Evolutionary conservation across 2,888 invertebrate genomes (phyloP).

Genomic region (Pristionchus entomophagus): DNA sequence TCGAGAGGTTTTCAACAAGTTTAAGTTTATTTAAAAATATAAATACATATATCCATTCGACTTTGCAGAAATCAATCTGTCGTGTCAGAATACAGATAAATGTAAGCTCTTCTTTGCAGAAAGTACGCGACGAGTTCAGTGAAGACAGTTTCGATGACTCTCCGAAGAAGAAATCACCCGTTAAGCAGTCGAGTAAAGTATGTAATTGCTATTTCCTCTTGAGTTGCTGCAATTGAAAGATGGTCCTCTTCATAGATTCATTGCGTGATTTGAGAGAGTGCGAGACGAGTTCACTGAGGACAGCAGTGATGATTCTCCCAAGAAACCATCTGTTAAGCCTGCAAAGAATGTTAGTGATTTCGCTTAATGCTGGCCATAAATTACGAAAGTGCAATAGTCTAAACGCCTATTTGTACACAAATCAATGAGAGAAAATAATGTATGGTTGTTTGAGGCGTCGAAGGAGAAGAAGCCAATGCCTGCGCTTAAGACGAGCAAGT

Average conservation of each 20-base stretch:
- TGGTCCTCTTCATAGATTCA: no score
- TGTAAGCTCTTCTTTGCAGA: background rate
- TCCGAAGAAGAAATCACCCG: conserved; percentile 19
- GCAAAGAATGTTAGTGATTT: background rate
- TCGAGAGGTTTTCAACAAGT: no score
- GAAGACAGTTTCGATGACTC: conserved; percentile 11
- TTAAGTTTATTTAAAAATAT: no score
- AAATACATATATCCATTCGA: no score
- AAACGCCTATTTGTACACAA: background rate
- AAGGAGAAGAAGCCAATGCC: background rate
- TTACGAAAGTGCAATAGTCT: background rate
- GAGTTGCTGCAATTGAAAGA: no score
- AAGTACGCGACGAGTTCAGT: conserved; percentile 14
- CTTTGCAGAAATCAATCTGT: no score
- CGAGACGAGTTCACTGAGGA: conserved; percentile 7
- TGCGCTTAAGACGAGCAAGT: background rate
- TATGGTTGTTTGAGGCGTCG: no score
- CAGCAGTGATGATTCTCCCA: background rate
- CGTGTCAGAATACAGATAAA: no score
- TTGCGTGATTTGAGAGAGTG: background rate
- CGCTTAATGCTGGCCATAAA: background rate
- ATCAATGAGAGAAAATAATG: no score
- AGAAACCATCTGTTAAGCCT: background rate
- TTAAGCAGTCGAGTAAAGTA: background rate
- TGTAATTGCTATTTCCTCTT: no score